Conservation (phyloP, 2,797 vertebrate species). For the Phaenicophaeus curvirostris region DNA sequence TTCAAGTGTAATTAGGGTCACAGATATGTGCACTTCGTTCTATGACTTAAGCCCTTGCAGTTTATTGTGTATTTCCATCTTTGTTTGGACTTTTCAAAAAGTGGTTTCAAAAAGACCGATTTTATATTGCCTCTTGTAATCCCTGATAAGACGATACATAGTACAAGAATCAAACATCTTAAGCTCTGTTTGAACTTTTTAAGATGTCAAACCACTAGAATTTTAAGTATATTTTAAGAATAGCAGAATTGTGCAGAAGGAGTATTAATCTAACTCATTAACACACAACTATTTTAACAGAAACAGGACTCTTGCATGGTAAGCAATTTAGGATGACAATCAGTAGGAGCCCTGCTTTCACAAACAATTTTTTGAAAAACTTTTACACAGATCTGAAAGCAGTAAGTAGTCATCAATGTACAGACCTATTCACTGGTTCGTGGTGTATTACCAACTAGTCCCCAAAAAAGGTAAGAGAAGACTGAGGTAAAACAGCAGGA, state of each 20-base stretch:
- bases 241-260: not conserved
- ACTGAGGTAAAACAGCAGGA: not conserved
- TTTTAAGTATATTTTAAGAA: not conserved
- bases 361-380: not conserved
- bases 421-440: not conserved
- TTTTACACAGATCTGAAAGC: not conserved
- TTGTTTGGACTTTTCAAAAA: not conserved
- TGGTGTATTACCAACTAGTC: not conserved
- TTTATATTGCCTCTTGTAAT: not conserved
- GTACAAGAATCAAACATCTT: not conserved
- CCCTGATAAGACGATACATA: not conserved
- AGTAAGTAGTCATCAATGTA: not conserved
- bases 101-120: not conserved
- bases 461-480: not conserved
- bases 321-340: not conserved
- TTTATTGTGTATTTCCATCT: not conserved
- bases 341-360: not conserved
- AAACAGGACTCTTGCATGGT: not conserved
- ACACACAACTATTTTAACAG: not conserved
- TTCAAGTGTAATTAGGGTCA: not conserved
- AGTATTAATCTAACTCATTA: not conserved
- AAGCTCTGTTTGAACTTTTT: not conserved
- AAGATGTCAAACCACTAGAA: not conserved
- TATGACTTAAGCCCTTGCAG: rapidly evolving
- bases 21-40: rapidly evolving